Evolutionary conservation across 2,113 vertebrate genomes (phyloP), one percentile per base, ranked within the genome.

Genomic region (Neogobius melanostomus): DNA sequence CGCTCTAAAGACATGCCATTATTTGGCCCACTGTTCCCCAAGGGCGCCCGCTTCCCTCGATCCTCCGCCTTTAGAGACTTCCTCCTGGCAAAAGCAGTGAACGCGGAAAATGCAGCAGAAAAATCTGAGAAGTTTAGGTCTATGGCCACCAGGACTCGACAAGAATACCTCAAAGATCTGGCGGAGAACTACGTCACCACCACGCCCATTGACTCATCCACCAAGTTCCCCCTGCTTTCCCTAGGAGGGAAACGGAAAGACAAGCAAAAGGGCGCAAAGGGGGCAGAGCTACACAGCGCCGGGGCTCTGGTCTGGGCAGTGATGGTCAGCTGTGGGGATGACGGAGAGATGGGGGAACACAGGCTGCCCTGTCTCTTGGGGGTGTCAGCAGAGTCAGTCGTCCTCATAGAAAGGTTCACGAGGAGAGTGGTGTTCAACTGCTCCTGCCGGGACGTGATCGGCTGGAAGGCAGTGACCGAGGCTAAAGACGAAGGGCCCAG

Each of bases 1-100:
- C 94, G 96, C 69, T 95, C 95, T 43, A 95, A 95, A 90, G 96
- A 97, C 92, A 95, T 95, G 28, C 96, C 95, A 0, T 90, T 94
- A 46, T 97, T 97, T 1, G 95, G 96, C 3, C 96, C 95, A 0
- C 88, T 94, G 52, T 94, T 96, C 66, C 90, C 88, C 0, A 92
- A 93, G n/a, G 94, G 94, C 5, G 95, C 94, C 3, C 90, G 87
- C n/a, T 97, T 97, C 73, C 74, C 83, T 0, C 92, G 93, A 70
- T 93, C 93, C 0, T 75, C 89, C 0, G 94, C 93, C 48, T 94
- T 97, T 82, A 91, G 96, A 10, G 95, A 96, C 82, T 95, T 96
- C 75, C 88, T 97, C 62, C 91, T 97, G 28, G 95, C 95, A 68
- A 97, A 97, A 79, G 95, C 93, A 0, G 92, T 97, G 71, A 96